Evolutionary conservation across 2,888 invertebrate species (phyloP).

Genomic region (Phymatocera aterrima): DNA sequence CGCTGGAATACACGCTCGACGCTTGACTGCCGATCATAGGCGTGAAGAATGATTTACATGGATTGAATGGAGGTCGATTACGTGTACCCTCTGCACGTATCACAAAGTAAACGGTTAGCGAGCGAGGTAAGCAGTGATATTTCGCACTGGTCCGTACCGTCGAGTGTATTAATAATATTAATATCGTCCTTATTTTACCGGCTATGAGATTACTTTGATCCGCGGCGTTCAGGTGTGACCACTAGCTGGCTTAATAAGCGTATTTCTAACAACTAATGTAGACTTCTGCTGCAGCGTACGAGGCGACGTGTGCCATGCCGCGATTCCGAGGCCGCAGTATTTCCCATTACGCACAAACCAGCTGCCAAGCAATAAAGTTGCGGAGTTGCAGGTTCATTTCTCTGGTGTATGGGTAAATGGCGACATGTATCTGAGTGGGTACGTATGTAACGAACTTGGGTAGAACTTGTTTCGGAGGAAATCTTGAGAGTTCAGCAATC

Average conservation of each 20-base stretch:
- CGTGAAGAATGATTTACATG: neutral
- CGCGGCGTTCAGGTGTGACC: constrained; percentile 60
- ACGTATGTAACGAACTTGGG: neutral
- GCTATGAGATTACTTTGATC: constrained; percentile 54
- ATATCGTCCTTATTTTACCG: constrained; percentile 64
- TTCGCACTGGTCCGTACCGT: constrained; percentile 45
- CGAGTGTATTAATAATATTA: constrained; percentile 63
- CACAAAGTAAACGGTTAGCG: constrained; percentile 42
- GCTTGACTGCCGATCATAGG: neutral
- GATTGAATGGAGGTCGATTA: constrained; percentile 25
- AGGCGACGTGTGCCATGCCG: neutral
- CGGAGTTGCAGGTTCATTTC: constrained; percentile 2
- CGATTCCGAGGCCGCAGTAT: neutral
- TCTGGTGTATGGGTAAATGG: neutral
- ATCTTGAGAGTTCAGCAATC: neutral
- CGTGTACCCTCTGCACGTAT: constrained; percentile 21
- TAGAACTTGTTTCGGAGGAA: neutral
- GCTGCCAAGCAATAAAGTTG: constrained; percentile 40
- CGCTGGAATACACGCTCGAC: constrained; percentile 2
- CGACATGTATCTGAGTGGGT: too few relatives aligned
- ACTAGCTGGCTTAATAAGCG: constrained; percentile 58
- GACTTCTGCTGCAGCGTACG: constrained; percentile 50
- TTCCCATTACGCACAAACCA: neutral
- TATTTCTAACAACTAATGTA: constrained; percentile 49
- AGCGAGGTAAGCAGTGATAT: constrained; percentile 50